These are phyloP conservation scores for Lepidurus couesii DNA, from an alignment of 1,140 invertebrate species.

Conservation along the genomic window DNA sequence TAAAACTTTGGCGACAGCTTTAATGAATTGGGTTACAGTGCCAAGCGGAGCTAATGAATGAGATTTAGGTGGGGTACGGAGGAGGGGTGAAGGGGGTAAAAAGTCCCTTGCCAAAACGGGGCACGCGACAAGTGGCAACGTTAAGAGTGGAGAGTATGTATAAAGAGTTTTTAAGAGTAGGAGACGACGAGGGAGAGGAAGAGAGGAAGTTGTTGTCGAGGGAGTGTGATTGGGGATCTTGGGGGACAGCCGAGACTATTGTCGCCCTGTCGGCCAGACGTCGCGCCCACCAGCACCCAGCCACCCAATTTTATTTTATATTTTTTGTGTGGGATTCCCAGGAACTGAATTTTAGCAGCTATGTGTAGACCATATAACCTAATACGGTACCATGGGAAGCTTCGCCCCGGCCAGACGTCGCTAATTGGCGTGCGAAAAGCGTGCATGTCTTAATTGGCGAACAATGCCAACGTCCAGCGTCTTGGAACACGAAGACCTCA, in stretches of 20 bases:
- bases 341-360: constrained; percentile 11
- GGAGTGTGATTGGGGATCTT: background rate
- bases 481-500: background rate
- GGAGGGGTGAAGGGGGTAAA: too few relatives aligned
- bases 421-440: constrained; percentile 18
- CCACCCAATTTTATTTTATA: constrained; percentile 1
- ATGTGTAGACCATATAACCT: background rate
- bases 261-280: constrained; percentile 16
- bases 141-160: background rate
- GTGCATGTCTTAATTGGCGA: constrained; percentile 8
- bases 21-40: background rate
- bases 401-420: background rate
- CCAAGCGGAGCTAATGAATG: constrained; percentile 3
- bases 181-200: background rate
- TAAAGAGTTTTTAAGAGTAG: too few relatives aligned
- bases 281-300: constrained; percentile 5
- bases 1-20: constrained; percentile 5
- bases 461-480: background rate
- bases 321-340: background rate
- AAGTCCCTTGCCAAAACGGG: background rate
- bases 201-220: constrained; percentile 18
- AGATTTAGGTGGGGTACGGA: background rate
- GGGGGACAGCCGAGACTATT: background rate
- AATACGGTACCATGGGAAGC: background rate
- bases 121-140: constrained; percentile 13